These are phyloP conservation scores for Spialia ferax DNA, from an alignment of 2,888 invertebrate species.

Conservation along the genomic window DNA sequence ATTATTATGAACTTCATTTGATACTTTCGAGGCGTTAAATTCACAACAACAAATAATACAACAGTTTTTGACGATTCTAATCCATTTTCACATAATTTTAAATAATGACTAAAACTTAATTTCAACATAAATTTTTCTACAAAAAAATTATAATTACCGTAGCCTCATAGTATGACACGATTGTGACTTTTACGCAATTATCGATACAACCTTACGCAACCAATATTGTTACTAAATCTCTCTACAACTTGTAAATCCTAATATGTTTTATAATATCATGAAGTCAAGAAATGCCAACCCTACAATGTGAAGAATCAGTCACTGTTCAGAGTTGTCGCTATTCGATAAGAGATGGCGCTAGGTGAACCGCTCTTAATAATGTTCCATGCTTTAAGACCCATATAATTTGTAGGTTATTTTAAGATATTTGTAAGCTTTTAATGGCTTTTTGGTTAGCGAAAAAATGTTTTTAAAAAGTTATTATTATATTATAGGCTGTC, in stretches of 20 bases:
- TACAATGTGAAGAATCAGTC: background rate
- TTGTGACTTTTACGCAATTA: constrained; percentile 6
- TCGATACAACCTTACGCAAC: constrained; percentile 6
- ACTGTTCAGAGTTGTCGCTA: background rate
- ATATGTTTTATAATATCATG: too few relatives aligned
- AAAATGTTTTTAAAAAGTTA: too few relatives aligned
- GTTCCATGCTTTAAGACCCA: too few relatives aligned
- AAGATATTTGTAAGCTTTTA: too few relatives aligned
- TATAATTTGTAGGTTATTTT: too few relatives aligned
- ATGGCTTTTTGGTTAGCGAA: too few relatives aligned
- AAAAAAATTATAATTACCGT: constrained; percentile 37
- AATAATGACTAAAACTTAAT: constrained; percentile 21
- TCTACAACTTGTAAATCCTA: too few relatives aligned
- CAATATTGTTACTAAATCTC: too few relatives aligned
- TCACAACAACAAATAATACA: background rate
- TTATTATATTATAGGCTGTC: too few relatives aligned
- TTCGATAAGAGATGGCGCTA: constrained; percentile 51
- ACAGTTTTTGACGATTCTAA: background rate
- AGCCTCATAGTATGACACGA: constrained; percentile 52
- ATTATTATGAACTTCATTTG: background rate
- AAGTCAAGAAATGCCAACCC: background rate
- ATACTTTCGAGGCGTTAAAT: background rate
- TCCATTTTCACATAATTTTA: background rate
- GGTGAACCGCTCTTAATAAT: too few relatives aligned
- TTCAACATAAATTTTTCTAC: constrained; percentile 38